Conservation (phyloP, 1,140 invertebrate genomes). For the Zaprionus tsacasi region DNA sequence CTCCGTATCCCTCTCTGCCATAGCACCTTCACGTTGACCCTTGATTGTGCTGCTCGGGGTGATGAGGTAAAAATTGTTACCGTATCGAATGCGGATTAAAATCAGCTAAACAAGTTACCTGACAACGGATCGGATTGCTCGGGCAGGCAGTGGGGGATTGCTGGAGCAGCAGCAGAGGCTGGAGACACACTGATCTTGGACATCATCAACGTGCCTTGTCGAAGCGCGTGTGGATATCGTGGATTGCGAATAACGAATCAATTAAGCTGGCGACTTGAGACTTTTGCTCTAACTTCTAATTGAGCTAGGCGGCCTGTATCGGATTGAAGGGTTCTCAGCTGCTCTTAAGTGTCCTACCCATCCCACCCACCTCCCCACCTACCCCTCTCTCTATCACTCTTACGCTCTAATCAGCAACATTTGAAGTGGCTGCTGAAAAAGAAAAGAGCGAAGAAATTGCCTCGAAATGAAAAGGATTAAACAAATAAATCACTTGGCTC, state of each 20-base stretch:
- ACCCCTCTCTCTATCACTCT: conserved; percentile 1
- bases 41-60: conserved; percentile 61
- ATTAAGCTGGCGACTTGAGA: conserved; percentile 14
- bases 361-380: not conserved
- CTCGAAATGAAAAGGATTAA: conserved; percentile 78
- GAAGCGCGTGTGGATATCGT: not conserved
- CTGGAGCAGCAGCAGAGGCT: not conserved
- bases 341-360: not conserved
- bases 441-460: conserved; percentile 60
- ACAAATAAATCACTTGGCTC: conserved; percentile 80
- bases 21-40: conserved; percentile 5
- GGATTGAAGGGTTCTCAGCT: conserved; percentile 11
- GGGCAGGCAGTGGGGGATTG: not conserved
- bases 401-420: conserved; percentile 70
- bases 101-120: conserved; percentile 78
- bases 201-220: conserved; percentile 5
- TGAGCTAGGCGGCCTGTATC: conserved; percentile 10
- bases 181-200: not conserved
- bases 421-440: conserved; percentile 52
- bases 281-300: conserved; percentile 10
- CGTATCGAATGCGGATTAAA: conserved; percentile 83
- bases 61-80: conserved; percentile 79
- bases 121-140: conserved; percentile 40
- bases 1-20: no score
- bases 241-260: conserved; percentile 18